These are phyloP conservation scores for Acanthurus lineatus DNA, from an alignment of 2,797 vertebrate genomes.

Conservation along the genomic window DNA sequence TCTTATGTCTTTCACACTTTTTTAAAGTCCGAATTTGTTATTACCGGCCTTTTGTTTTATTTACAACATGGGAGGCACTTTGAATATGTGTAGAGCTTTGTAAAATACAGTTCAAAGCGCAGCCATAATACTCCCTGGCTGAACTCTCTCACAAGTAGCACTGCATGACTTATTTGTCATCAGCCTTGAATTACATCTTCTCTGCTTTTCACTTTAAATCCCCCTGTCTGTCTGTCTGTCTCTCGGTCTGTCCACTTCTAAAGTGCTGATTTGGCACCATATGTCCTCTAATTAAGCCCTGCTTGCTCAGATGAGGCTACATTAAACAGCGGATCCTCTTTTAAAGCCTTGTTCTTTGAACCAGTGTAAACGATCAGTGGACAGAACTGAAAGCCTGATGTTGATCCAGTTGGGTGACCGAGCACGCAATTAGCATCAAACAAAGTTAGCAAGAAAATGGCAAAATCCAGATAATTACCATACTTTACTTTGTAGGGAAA, in stretches of 20 bases:
- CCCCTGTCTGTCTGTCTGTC: not conserved
- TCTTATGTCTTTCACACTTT: not conserved
- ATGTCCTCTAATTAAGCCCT: slow-evolving; percentile 42
- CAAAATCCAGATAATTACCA: slow-evolving; percentile 12
- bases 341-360: slow-evolving; percentile 54
- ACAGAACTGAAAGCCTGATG: slow-evolving; percentile 47
- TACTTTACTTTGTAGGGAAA: not conserved
- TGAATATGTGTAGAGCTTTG: not conserved
- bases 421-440: slow-evolving; percentile 50
- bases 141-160: not conserved
- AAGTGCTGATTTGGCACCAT: slow-evolving; percentile 16
- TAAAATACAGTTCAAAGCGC: not conserved
- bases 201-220: not conserved
- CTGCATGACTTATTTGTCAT: not conserved
- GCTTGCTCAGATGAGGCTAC: slow-evolving; percentile 33
- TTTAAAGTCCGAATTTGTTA: not conserved
- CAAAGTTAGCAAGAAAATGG: slow-evolving; percentile 39
- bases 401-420: slow-evolving; percentile 41
- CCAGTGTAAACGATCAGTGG: slow-evolving; percentile 34
- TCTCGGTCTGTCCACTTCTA: not conserved
- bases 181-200: not conserved
- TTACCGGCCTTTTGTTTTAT: no score
- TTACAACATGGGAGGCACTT: not conserved
- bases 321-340: slow-evolving; percentile 42
- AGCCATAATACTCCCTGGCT: not conserved